Conservation (phyloP, 2,113 vertebrate species). For the Uria aalge region DNA sequence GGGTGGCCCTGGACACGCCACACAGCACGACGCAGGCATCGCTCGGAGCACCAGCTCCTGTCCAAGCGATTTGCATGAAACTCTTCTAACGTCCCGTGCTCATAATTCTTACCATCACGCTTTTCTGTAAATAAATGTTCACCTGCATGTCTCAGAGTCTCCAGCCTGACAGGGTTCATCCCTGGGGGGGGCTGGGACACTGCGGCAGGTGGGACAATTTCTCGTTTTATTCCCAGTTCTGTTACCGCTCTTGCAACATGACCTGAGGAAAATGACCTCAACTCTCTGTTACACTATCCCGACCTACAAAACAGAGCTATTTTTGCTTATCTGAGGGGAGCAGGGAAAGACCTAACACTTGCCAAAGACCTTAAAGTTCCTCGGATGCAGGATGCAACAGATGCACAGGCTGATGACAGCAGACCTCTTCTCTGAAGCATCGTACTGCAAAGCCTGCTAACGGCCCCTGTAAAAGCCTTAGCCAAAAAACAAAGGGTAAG, state of each 20-base stretch:
- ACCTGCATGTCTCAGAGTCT: background rate
- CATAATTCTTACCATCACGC: fast-evolving
- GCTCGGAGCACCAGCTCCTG: background rate
- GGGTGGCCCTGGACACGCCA: fast-evolving
- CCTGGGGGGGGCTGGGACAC: background rate
- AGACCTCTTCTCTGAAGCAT: background rate
- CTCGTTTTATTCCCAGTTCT: background rate
- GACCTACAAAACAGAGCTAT: background rate
- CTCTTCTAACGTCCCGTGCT: fast-evolving
- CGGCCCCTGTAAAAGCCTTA: background rate
- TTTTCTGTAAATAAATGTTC: background rate
- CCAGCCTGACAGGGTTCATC: background rate
- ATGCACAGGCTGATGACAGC: background rate
- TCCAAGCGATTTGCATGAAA: background rate
- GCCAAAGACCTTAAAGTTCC: background rate
- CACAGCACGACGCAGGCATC: fast-evolving
- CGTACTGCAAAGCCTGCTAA: background rate
- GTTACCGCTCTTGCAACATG: background rate
- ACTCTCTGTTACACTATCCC: background rate
- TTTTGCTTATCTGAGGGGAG: background rate
- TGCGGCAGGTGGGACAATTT: background rate
- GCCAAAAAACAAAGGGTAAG: background rate
- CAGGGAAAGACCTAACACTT: background rate
- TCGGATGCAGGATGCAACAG: background rate
- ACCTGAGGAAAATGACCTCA: background rate